phyloP scores from a whole-genome alignment of 2,888 invertebrate species.

The Lottia gigantea region DNA sequence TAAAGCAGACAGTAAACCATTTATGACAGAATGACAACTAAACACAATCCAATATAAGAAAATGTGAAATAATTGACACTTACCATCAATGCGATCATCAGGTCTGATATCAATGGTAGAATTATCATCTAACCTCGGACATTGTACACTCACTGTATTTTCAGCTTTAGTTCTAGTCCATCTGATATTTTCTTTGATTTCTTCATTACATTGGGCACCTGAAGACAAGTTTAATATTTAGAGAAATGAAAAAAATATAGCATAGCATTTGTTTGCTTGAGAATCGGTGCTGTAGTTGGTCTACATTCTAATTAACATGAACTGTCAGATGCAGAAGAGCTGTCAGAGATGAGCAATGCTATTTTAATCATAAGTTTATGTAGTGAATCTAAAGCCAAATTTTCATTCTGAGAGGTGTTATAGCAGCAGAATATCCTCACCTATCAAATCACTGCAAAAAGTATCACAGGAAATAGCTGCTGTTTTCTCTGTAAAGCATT shows the following conservation, averaged over 20 bases:
- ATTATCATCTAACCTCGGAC: constrained; percentile 50
- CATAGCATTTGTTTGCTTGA: too few species aligned
- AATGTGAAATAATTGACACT: too few species aligned
- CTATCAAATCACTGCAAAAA: constrained; percentile 63
- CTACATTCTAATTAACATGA: too few species aligned
- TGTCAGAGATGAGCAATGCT: neutral
- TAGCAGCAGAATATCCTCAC: constrained; percentile 29
- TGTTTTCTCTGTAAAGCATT: constrained; percentile 51
- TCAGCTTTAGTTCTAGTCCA: constrained; percentile 64
- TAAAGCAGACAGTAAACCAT: too few species aligned
- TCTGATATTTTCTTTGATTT: constrained; percentile 63
- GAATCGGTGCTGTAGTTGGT: too few species aligned
- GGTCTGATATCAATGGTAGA: neutral
- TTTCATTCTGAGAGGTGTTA: too few species aligned
- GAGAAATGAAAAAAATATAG: neutral
- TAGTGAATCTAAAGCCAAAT: too few species aligned
- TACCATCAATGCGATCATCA: too few species aligned
- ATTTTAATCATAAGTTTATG: too few species aligned
- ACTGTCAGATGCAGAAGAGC: too few species aligned
- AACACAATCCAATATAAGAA: too few species aligned
- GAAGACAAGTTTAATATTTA: neutral
- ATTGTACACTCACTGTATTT: constrained; percentile 54
- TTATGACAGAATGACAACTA: too few species aligned
- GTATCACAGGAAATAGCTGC: constrained; percentile 61
- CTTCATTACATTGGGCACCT: constrained; percentile 67